phyloP scores from a whole-genome alignment of 2,797 vertebrate species.

The Malurus splendens region DNA sequence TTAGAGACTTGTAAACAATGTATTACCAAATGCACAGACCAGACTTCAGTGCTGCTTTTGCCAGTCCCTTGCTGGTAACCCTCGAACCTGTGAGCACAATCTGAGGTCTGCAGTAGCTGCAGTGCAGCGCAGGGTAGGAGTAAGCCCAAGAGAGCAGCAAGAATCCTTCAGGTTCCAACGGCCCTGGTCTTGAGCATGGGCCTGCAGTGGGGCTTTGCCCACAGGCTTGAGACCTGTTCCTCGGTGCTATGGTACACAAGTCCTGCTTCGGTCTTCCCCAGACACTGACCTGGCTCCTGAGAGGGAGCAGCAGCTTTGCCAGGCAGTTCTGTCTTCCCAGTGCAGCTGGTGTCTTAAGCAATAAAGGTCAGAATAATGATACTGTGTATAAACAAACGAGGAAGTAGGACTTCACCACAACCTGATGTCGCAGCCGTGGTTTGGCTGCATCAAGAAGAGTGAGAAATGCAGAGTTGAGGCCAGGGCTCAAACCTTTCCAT shows the following conservation, averaged over 20 bases:
- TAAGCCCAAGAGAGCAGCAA: background rate
- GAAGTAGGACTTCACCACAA: background rate
- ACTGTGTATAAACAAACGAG: background rate
- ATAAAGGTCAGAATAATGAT: constrained; percentile 47
- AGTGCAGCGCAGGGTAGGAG: constrained; percentile 2
- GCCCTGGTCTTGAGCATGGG: background rate
- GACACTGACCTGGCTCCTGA: constrained; percentile 1
- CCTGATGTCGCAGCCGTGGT: background rate
- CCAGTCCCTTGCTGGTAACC: background rate
- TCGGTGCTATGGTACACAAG: constrained; percentile 32
- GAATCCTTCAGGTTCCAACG: background rate
- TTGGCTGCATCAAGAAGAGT: background rate
- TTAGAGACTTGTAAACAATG: background rate
- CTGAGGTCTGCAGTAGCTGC: background rate
- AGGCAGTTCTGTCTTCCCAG: constrained; percentile 32
- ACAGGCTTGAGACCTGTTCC: background rate
- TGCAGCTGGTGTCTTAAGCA: constrained; percentile 50
- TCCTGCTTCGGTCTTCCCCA: constrained; percentile 49
- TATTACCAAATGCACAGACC: background rate
- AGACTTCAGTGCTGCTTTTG: background rate
- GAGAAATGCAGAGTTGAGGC: background rate
- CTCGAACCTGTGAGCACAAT: background rate
- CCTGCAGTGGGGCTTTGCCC: background rate
- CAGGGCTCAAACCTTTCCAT: background rate
- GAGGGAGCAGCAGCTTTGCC: background rate